These are phyloP conservation scores for Calidris pygmaea DNA, from an alignment of 2,113 vertebrate species.

Conservation along the genomic window DNA sequence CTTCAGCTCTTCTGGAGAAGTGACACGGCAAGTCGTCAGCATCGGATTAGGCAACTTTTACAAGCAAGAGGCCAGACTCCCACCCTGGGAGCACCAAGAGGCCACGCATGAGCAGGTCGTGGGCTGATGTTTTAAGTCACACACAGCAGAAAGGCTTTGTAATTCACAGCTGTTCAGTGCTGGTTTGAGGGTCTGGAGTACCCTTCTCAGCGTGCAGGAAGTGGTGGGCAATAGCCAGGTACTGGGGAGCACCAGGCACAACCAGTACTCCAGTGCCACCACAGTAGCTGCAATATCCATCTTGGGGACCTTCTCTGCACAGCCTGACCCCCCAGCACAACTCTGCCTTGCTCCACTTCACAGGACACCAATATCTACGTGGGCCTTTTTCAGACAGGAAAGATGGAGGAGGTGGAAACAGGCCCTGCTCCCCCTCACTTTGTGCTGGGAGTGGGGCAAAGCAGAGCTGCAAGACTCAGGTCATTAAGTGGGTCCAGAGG, in stretches of 20 bases:
- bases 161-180: constrained; percentile 52
- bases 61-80: neutral
- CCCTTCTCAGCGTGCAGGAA: neutral
- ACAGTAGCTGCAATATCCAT: neutral
- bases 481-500: neutral
- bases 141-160: neutral
- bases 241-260: neutral
- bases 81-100: neutral
- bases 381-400: neutral
- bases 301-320: neutral
- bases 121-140: neutral
- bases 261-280: neutral
- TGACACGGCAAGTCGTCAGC: neutral
- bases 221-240: neutral
- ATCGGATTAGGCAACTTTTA: neutral
- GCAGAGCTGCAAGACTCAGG: neutral
- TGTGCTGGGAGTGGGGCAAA: neutral
- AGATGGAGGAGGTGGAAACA: rapidly evolving
- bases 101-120: neutral
- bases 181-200: neutral
- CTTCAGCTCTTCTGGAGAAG: neutral
- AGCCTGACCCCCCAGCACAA: too few relatives aligned
- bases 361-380: rapidly evolving
- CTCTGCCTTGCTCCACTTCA: neutral
- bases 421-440: neutral